phyloP scores from a whole-genome alignment of 2,113 vertebrate genomes.

The Oryzias javanicus region DNA sequence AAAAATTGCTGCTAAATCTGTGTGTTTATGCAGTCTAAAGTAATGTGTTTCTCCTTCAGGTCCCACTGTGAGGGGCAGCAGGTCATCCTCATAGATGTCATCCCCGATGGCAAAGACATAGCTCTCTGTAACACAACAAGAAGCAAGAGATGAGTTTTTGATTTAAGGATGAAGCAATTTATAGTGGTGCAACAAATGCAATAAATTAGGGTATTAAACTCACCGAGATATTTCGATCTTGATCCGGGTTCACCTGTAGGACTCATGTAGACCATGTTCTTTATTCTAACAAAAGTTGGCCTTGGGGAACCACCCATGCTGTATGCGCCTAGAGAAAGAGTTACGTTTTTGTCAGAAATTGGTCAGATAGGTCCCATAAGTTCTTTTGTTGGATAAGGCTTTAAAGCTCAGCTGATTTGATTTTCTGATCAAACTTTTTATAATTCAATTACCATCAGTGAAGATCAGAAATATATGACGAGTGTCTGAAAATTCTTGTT shows the following conservation, averaged over 20 bases:
- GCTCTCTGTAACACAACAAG: conserved; percentile 63
- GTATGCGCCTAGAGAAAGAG: conserved; percentile 56
- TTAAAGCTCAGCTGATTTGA: background rate
- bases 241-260: accelerated
- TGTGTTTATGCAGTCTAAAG: conserved; percentile 40
- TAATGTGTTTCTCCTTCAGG: conserved; percentile 41
- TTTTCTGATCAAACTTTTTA: background rate
- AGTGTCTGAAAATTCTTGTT: conserved; percentile 3
- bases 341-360: too few relatives aligned
- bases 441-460: conserved; percentile 69
- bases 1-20: conserved; percentile 50
- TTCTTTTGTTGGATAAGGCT: too few relatives aligned
- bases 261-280: conserved; percentile 47
- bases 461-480: conserved; percentile 74
- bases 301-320: conserved; percentile 69
- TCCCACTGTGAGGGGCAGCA: conserved; percentile 54
- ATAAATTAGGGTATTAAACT: conserved; percentile 1
- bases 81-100: conserved; percentile 24
- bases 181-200: background rate
- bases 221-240: conserved; percentile 66
- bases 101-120: conserved; percentile 74
- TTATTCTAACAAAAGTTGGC: conserved; percentile 56
- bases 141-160: background rate
- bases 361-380: background rate
- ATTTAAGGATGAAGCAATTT: background rate